Base-by-base conservation (phyloP, 2,888 invertebrate genomes). In the Erynnis tages region DNA sequence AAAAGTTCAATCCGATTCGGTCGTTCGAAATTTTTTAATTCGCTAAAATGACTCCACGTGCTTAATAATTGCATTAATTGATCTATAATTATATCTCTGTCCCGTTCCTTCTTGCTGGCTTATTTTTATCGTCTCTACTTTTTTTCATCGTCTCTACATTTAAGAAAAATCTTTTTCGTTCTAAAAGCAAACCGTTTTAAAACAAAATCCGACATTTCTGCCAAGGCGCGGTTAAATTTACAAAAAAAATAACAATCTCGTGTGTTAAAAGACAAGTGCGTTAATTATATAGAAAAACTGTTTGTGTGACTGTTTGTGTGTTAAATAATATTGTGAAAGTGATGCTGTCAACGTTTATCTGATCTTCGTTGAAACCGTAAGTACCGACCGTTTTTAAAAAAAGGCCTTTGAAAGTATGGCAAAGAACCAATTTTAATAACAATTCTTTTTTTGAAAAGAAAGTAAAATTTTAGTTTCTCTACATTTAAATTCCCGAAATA, bases 21-120 rank as follows among this genome's bases (percentile, higher is more conserved):
- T 57, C 29, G 19, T 59, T 61, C 56, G 58, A 55, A 63, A 63
- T 63, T 60, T 59, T 41, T 59, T 59, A 63, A 71, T 67, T 57
- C 52, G 67, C 65, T 66, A 77, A 81, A 79, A 80, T 79, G 77
- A 69, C 68, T 68, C 80, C 84, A 85, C 84, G 87, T 86, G 87
- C 74, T 73, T 60, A 61, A 57, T 79, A 79, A 81, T 82, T 77
- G 73, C 66, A 79, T 66, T 80, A 83, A 85, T 84, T 79, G 76
- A 76, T 76, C 68, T 58, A 62, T 73, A 75, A 83, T 80, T 82
- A 81, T 79, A 67, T 73, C 66, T 72, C 79, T 73, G 76, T 81
- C 82, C 75, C 73, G 69, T 70, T 85, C 79, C 68, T 69, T 74
- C 76, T 82, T 76, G 69, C 67, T 63, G 55, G 62, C 74, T 71